These are phyloP conservation scores for Pristiophorus japonicus DNA, from an alignment of 2,113 vertebrate genomes.

Conservation along the genomic window DNA sequence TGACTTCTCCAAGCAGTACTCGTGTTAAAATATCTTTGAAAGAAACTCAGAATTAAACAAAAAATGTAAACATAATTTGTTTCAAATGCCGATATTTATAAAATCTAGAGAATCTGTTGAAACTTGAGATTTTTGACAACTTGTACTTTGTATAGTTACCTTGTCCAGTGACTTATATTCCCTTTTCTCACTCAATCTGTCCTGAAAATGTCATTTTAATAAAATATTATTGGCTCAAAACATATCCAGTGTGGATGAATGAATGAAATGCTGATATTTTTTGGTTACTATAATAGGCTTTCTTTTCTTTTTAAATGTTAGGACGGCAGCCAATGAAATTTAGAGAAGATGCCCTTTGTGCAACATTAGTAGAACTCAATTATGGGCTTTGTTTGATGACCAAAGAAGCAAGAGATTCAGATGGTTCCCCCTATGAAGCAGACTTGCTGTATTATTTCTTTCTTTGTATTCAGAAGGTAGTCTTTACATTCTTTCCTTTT, in stretches of 20 bases:
- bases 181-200: neutral
- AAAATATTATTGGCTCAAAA: neutral
- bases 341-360: conserved; percentile 45
- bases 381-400: conserved; percentile 47
- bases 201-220: too few relatives aligned
- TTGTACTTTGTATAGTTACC: neutral
- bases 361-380: conserved; percentile 46
- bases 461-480: conserved; percentile 47
- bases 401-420: conserved; percentile 43
- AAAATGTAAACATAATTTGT: neutral
- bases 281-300: neutral
- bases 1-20: neutral
- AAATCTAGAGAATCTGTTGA: neutral
- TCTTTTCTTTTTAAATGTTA: conserved; percentile 31
- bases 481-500: neutral
- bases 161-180: neutral
- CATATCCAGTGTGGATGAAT: neutral
- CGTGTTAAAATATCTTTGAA: neutral
- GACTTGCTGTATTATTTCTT: conserved; percentile 46
- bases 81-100: neutral
- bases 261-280: neutral
- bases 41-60: neutral
- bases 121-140: neutral
- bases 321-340: conserved; percentile 43
- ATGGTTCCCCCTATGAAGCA: conserved; percentile 44